phyloP scores from a whole-genome alignment of 2,113 vertebrate species.

The Grantiella picta region DNA sequence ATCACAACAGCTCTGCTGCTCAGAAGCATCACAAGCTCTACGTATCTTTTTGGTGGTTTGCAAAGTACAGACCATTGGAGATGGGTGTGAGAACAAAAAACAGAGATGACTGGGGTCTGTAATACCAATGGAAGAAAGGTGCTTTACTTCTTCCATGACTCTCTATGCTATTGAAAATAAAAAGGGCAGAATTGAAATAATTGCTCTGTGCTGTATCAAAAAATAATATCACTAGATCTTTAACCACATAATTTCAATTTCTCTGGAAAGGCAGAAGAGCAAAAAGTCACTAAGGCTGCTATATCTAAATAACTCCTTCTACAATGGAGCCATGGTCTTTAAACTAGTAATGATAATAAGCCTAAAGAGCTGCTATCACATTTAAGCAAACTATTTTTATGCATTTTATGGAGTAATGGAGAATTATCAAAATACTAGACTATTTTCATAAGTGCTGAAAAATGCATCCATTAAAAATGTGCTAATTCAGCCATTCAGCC shows the following conservation, averaged over 20 bases:
- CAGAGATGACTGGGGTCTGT: not conserved
- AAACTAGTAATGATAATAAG: not conserved
- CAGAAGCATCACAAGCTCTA: not conserved
- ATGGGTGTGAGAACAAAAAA: not conserved
- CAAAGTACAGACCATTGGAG: not conserved
- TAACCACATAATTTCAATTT: not conserved
- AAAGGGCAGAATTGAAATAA: not conserved
- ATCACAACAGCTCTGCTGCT: not conserved
- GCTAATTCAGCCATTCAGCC: not conserved
- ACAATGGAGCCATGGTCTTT: not conserved
- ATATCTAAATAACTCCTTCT: not conserved
- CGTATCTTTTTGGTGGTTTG: not conserved
- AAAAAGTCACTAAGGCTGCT: not conserved
- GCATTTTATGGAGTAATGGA: not conserved
- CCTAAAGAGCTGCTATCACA: not conserved
- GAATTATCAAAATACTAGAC: not conserved
- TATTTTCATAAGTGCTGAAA: not conserved
- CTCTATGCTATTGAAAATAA: not conserved
- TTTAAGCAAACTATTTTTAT: not conserved
- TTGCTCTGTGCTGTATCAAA: not conserved
- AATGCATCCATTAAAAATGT: not conserved
- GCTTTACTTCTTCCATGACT: not conserved
- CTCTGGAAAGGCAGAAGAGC: not conserved
- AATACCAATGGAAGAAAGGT: not conserved
- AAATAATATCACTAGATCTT: not conserved